Percentiles rank a stretch among this genome's conserved stretches.
Conservation (phyloP, 2,797 vertebrate genomes). For the Macrochelys suwanniensis region DNA sequence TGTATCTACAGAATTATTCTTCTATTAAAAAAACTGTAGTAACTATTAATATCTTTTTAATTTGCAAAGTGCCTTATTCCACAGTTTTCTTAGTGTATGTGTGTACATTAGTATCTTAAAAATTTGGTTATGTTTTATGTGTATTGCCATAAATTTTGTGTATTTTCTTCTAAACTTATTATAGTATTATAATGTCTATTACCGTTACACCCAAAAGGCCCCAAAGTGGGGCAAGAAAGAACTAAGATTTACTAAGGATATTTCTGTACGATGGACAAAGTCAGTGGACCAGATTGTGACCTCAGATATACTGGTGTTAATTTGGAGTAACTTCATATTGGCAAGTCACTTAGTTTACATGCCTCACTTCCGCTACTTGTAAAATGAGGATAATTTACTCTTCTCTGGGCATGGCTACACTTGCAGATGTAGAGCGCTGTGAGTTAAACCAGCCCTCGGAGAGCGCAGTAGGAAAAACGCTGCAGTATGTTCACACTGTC, state of each 20-base stretch:
- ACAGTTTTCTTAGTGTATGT: not conserved
- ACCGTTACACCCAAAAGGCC: not conserved
- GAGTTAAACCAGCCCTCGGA: too few relatives aligned
- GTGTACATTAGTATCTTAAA: not conserved
- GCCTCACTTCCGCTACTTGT: not conserved
- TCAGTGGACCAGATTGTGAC: not conserved
- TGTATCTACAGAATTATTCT: not conserved
- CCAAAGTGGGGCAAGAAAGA: not conserved
- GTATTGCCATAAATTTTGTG: not conserved
- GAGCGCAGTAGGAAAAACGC: too few relatives aligned
- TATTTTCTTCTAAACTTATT: not conserved
- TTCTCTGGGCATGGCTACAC: not conserved
- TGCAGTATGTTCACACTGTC: too few relatives aligned
- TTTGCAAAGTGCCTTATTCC: not conserved
- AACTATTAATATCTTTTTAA: not conserved
- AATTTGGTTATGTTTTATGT: not conserved
- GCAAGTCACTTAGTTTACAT: not conserved
- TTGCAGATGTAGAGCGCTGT: too few relatives aligned
- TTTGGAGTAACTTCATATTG: not conserved
- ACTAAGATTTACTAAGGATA: not conserved
- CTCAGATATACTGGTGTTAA: not conserved
- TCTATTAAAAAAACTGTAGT: not conserved
- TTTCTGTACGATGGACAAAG: not conserved
- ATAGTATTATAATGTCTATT: not conserved
- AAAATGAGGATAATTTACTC: not conserved